These are phyloP conservation scores for Ethmia dodecea DNA, from an alignment of 2,888 invertebrate genomes.

Conservation along the genomic window DNA sequence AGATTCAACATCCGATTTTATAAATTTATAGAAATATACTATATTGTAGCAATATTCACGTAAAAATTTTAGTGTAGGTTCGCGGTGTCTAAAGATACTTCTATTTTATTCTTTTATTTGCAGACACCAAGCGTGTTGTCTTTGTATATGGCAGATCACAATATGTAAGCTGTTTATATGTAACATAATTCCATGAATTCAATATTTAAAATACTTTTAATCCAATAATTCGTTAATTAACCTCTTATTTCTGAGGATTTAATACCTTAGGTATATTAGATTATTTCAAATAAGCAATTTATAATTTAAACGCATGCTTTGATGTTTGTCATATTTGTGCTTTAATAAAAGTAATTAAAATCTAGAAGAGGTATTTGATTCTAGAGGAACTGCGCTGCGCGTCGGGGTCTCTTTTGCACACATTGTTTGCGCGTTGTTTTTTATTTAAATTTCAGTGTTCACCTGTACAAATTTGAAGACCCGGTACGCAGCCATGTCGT, in stretches of 20 bases:
- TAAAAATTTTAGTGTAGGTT: slow-evolving; percentile 22
- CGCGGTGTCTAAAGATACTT: slow-evolving; percentile 18
- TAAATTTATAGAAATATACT: slow-evolving; percentile 29
- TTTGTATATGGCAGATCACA: background rate
- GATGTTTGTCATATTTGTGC: slow-evolving; percentile 68
- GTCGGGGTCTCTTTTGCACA: slow-evolving; percentile 55
- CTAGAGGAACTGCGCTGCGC: background rate
- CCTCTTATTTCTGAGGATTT: slow-evolving; percentile 1
- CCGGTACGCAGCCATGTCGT: too few species aligned
- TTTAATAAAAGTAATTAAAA: slow-evolving; percentile 63
- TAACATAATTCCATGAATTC: slow-evolving; percentile 43
- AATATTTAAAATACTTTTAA: slow-evolving; percentile 21
- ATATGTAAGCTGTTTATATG: slow-evolving; percentile 32
- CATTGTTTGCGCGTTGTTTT: slow-evolving; percentile 49
- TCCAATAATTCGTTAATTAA: slow-evolving; percentile 12
- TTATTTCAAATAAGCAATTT: slow-evolving; percentile 46
- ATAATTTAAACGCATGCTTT: slow-evolving; percentile 55
- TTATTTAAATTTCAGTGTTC: slow-evolving; percentile 61
- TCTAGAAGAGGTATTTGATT: slow-evolving; percentile 27
- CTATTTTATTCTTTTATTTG: slow-evolving; percentile 18
- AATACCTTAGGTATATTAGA: slow-evolving; percentile 29
- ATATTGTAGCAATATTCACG: slow-evolving; percentile 27
- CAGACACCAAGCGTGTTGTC: slow-evolving; percentile 14
- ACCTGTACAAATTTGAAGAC: background rate
- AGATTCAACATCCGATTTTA: slow-evolving; percentile 37